Evolutionary conservation across 2,797 vertebrate species (phyloP), one percentile per base, ranked within the genome.

Genomic region (Enteromius mattozi): DNA sequence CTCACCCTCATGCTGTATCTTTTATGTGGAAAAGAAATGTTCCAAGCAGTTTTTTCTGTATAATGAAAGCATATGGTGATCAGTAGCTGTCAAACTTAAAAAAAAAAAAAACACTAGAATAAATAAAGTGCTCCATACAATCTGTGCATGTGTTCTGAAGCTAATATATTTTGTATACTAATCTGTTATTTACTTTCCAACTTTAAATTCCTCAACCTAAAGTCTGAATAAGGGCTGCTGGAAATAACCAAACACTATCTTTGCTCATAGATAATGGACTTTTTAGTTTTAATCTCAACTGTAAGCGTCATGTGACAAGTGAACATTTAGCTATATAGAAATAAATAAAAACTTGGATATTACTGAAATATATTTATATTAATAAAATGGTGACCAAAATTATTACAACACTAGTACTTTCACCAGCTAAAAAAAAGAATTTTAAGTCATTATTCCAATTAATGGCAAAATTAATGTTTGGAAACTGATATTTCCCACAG

Each of bases 11-110:
- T 16, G 8, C 68, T 54, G 19, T 35, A 33, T 49, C 63, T 49
- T 42, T 82, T 51, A 27, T 1, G 70, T 47, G 42, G 42, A 71
- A 27, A 37, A 63, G 54, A 59, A 4, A 33, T n/a, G 16, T 76
- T 35, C 10, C 40, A 47, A 81, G 80, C 88, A 80, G 75, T 82
- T 87, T 77, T 70, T 84, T 84, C 81, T 47, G 85, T 84, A 86
- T 86, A 88, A 47, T 83, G 17, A 65, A 78, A 35, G 10, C 40
- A 49, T 21, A 71, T 37, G 24, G 9, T 69, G 66, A 69, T 21
- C 68, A 69, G 21, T 21, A 12, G 12, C 21, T 54, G 63, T 69
- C 65, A 69, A 80, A 21, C 45, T 69, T 63, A 30, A 68, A 30
- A 51, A 65, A 61, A 24, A 9, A 12, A 2, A 2, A 45, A 45